Base-by-base conservation (phyloP, 1,140 invertebrate genomes). In the Mizuhopecten yessoensis region DNA sequence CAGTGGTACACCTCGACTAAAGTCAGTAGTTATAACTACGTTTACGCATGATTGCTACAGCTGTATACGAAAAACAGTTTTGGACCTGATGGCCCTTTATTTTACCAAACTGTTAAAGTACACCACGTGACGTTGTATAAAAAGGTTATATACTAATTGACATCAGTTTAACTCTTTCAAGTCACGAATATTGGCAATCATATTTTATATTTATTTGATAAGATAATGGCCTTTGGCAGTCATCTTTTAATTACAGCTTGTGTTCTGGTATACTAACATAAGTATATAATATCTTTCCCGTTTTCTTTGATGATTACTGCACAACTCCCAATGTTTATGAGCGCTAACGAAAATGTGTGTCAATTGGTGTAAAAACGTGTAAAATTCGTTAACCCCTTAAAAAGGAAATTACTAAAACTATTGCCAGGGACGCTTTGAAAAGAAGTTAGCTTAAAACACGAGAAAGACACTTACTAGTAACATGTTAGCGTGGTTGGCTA, bases 101-200 rank as follows among this genome's bases (percentile, higher is more conserved):
- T 75, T 20, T 0, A 75, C 57, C 23, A 29, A 75, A 75, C 57
- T 29, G 0, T n/a, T 75, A 29, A 75, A 75, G 57, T 75, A 75
- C 57, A 75, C n/a, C 5, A n/a, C n/a, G n/a, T n/a, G n/a, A n/a
- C n/a, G 23, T 75, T 1, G 9, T 29, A 75, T 75, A 75, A 75
- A 75, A 29, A 11, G 29, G 57, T 29, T 29, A 29, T 75, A 75
- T 75, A 75, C 57, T 75, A 75, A 75, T 75, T 75, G 57, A 75
- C 57, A 75, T 75, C 57, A 75, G 5, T 5, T 75, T 75, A 75
- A 5, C 23, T 29, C 57, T 75, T 75, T 75, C 57, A 75, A 75
- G 57, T n/a, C 11, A 75, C n/a, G n/a, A 75, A 75, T 75, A 75
- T 75, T 75, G 57, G 57, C 57, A 75, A 75, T 75, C n/a, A 75